phyloP scores from a whole-genome alignment of 2,888 invertebrate species.

The Cheilosia scutellata region DNA sequence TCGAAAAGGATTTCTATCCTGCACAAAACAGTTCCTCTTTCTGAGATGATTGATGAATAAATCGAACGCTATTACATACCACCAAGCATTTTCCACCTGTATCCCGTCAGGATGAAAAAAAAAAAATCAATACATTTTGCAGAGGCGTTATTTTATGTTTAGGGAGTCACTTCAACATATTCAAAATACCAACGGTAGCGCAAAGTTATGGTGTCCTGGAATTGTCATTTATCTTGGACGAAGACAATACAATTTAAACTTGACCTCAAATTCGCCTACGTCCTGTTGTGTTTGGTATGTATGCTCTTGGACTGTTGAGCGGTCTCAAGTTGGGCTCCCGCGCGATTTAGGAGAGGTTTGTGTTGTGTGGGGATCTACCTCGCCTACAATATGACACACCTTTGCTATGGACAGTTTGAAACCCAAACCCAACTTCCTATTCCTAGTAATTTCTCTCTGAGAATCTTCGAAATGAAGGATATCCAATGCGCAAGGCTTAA shows the following conservation, averaged over 20 bases:
- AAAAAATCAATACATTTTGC: constrained; percentile 18
- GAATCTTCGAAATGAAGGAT: not conserved
- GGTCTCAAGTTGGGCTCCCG: constrained; percentile 32
- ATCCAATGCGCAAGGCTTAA: constrained; percentile 45
- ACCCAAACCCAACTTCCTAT: constrained; percentile 31
- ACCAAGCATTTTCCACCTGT: constrained; percentile 48
- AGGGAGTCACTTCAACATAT: not conserved
- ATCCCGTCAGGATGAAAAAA: constrained; percentile 37
- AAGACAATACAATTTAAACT: constrained; percentile 69
- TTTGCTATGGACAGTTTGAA: constrained; percentile 22
- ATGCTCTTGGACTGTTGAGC: not conserved
- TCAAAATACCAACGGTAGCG: not conserved
- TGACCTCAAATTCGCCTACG: constrained; percentile 67
- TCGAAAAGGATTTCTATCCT: constrained; percentile 40
- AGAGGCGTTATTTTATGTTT: not conserved
- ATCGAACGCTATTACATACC: constrained; percentile 29
- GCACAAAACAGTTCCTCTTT: constrained; percentile 4
- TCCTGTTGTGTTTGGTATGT: constrained; percentile 16
- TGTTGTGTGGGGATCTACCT: not conserved
- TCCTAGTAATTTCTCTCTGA: constrained; percentile 18
- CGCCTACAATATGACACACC: constrained; percentile 18
- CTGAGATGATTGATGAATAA: constrained; percentile 70
- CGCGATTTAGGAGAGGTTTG: constrained; percentile 13
- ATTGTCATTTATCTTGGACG: constrained; percentile 16
- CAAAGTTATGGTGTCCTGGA: not conserved